Evolutionary conservation across 2,888 invertebrate genomes (phyloP), one percentile per base, ranked within the genome.

Genomic region (Scotopteryx bipunctaria): DNA sequence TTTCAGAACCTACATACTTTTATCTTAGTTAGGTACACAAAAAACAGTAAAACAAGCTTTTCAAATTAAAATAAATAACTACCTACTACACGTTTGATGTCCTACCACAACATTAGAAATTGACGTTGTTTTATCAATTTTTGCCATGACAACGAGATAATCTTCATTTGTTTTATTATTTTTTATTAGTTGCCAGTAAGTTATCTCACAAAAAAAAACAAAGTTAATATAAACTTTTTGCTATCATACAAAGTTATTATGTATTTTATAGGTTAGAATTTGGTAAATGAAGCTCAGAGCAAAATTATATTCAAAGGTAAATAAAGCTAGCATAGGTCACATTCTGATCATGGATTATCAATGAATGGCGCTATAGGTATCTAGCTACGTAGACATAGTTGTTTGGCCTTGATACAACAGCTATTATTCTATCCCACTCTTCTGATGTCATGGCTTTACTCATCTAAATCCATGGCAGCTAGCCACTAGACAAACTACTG

Each of bases 241-340:
- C 15, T 33, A 15, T 23, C 33, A 42, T 32, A 3, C 31, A 42
- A 32, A 9, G 21, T 27, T 14, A 15, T 15, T 15, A 19, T 9
- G 13, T 41, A 57, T 42, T 65, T 76, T 80, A 51, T 79, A 81
- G 79, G 81, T 78, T 79, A 73, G 59, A 64, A 57, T 33, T 71
- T 62, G 56, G 50, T 66, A 57, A 60, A 86, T 87, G 86, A 86
- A 87, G 77, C 77, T 81, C 71, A 83, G 64, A 70, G 64, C 77
- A 55, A 74, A 86, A 67, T 67, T 71, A 36, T 81, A 81, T 68
- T 78, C 80, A 14, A 78, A 84, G 86, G 86, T 87, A 83, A 78
- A 51, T 9, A 40, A 36, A 38, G 47, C 21, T n/a, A n/a, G n/a
- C n/a, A n/a, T n/a, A n/a, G n/a, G n/a, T n/a, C n/a, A n/a, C n/a